A percentile compares a stretch with the other conserved stretches of the same genome.
phyloP scores from a whole-genome alignment of 2,888 invertebrate genomes.

The Ophonus ardosiacus region DNA sequence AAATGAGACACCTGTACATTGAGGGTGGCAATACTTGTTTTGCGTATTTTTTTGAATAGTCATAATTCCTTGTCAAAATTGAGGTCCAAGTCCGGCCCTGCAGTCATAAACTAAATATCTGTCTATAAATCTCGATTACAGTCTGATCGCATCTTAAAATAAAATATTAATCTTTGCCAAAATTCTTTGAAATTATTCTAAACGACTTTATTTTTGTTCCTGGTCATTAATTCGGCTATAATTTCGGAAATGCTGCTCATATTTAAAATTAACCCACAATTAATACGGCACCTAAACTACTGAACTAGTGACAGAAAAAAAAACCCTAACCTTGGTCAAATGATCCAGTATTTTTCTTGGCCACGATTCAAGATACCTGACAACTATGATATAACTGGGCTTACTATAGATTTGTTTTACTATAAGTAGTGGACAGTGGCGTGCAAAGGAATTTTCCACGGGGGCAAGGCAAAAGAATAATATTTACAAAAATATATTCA shows the following conservation, averaged over 20 bases:
- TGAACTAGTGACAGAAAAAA: not conserved
- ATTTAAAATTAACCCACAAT: slow-evolving; percentile 13
- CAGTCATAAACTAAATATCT: too few relatives aligned
- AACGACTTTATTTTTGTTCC: not conserved
- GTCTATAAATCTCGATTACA: not conserved
- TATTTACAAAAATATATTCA: too few relatives aligned
- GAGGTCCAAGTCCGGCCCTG: too few relatives aligned
- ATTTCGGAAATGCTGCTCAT: not conserved
- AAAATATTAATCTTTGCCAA: slow-evolving; percentile 7
- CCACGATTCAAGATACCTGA: slow-evolving; percentile 11
- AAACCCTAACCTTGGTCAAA: slow-evolving; percentile 55
- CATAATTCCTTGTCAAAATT: too few relatives aligned
- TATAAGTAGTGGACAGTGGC: not conserved
- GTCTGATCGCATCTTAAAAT: not conserved
- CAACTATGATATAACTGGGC: slow-evolving; percentile 51
- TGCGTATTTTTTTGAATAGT: too few relatives aligned
- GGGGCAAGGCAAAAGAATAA: not conserved
- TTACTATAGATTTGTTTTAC: slow-evolving; percentile 1
- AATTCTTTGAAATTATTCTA: not conserved
- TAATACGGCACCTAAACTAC: not conserved
- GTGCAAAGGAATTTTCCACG: not conserved
- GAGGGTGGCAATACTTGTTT: too few relatives aligned
- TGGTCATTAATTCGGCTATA: not conserved
- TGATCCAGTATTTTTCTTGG: slow-evolving; percentile 49
- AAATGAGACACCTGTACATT: too few relatives aligned